phyloP scores from a whole-genome alignment of 2,113 vertebrate genomes.

The Paratilapia polleni region DNA sequence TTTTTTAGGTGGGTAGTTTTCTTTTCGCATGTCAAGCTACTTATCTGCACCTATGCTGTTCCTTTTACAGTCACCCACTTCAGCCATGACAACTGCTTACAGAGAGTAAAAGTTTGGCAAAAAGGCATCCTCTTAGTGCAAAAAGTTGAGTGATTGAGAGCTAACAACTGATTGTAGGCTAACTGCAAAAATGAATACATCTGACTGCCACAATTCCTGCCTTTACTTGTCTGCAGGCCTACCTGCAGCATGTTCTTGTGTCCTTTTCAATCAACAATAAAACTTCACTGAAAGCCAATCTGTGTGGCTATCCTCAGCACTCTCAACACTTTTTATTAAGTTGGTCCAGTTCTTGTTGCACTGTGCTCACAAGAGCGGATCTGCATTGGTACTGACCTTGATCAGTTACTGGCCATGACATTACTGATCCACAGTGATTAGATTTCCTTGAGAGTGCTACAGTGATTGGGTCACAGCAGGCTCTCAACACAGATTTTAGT shows the following conservation, averaged over 20 bases:
- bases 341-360: not conserved
- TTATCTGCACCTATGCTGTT: slow-evolving; percentile 53
- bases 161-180: slow-evolving; percentile 34
- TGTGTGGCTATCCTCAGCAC: not conserved
- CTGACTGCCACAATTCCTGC: too few species aligned
- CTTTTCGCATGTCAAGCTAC: slow-evolving; percentile 38
- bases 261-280: not conserved
- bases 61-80: slow-evolving; percentile 44
- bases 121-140: slow-evolving; percentile 42
- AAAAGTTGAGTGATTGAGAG: slow-evolving; percentile 34
- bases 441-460: slow-evolving; percentile 2
- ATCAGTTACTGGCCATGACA: not conserved
- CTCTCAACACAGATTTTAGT: not conserved
- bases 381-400: not conserved
- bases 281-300: not conserved
- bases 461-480: not conserved
- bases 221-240: not conserved
- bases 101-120: slow-evolving; percentile 41
- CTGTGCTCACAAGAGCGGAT: not conserved
- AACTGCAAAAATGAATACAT: slow-evolving; percentile 21
- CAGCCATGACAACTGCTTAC: slow-evolving; percentile 50
- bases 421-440: not conserved
- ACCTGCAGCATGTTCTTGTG: not conserved
- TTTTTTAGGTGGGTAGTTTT: slow-evolving; percentile 30
- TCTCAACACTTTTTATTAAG: not conserved